Percentiles rank a stretch among this genome's conserved stretches.
These are phyloP conservation scores for Hydrolagus affinis DNA, from an alignment of 2,113 vertebrate genomes.

Conservation along the genomic window DNA sequence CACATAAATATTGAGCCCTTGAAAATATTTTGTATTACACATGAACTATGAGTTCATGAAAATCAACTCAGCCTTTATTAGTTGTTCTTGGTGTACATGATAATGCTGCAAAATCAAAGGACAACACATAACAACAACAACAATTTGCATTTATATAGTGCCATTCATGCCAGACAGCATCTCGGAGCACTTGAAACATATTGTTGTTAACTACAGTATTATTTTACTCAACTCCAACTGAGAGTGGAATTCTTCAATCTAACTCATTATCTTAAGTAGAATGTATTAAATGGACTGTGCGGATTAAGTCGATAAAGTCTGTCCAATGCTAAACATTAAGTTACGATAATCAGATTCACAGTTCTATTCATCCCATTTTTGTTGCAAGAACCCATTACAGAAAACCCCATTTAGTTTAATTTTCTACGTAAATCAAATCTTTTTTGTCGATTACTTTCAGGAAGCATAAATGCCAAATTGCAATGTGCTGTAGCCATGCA, in stretches of 20 bases:
- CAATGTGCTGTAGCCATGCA: not conserved
- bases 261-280: constrained; percentile 28
- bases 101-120: no score
- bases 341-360: constrained; percentile 29
- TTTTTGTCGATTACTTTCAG: constrained; percentile 21
- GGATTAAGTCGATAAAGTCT: constrained; percentile 25
- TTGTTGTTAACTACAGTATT: not conserved
- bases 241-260: constrained; percentile 2
- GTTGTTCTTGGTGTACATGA: no score
- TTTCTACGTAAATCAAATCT: constrained; percentile 26
- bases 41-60: not conserved
- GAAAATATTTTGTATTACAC: not conserved
- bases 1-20: not conserved
- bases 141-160: no score
- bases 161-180: no score
- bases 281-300: constrained; percentile 31
- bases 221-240: not conserved
- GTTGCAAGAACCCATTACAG: constrained; percentile 5
- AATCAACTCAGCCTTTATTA: not conserved
- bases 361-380: constrained; percentile 21
- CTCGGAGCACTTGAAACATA: no score
- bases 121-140: no score
- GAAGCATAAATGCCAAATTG: constrained; percentile 17
- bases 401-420: constrained; percentile 30
- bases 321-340: constrained; percentile 30